Conservation (phyloP, 2,113 vertebrate species). For the Nymphicus hollandicus region DNA sequence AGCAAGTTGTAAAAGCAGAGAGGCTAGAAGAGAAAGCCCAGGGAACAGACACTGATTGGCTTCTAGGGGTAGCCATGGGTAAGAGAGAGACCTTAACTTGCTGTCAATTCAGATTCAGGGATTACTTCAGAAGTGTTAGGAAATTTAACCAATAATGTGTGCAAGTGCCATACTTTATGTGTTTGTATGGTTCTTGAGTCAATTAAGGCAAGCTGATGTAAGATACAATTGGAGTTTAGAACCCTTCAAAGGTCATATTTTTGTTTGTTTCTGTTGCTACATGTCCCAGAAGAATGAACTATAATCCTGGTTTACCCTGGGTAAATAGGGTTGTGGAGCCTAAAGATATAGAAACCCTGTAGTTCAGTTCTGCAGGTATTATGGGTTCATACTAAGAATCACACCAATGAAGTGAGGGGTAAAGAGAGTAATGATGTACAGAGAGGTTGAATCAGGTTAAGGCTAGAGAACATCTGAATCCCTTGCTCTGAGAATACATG, state of each 20-base stretch:
- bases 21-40: not conserved
- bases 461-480: not conserved
- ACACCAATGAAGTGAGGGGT: not conserved
- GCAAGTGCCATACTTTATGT: not conserved
- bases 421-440: not conserved
- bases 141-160: not conserved
- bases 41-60: not conserved
- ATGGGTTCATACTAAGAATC: not conserved
- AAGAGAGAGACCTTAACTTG: not conserved
- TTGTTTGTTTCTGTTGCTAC: conserved; percentile 32
- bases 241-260: conserved; percentile 39
- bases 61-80: not conserved
- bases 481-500: not conserved
- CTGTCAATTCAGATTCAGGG: not conserved
- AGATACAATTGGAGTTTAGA: conserved; percentile 3
- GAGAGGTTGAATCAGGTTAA: not conserved
- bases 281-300: not conserved
- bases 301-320: not conserved
- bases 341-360: not conserved
- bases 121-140: not conserved
- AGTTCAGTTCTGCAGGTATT: not conserved
- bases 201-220: not conserved
- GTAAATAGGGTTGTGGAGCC: not conserved
- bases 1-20: not conserved
- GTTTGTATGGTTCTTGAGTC: conserved; percentile 21